Percentiles rank a stretch among this genome's conserved stretches.
These are phyloP conservation scores for Mylabris phalerata DNA, from an alignment of 1,140 invertebrate genomes.

Conservation along the genomic window DNA sequence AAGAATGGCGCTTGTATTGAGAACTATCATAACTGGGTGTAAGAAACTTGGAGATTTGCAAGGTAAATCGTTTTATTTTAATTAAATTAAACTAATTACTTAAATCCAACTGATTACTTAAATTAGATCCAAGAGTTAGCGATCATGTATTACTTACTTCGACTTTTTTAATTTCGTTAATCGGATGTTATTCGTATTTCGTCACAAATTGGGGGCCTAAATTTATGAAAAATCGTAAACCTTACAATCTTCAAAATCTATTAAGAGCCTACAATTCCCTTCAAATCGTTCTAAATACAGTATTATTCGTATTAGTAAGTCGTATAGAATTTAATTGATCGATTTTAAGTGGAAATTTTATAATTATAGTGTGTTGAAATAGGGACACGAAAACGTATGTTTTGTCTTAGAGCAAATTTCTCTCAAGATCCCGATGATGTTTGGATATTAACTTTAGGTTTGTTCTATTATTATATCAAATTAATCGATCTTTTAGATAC, in stretches of 20 bases:
- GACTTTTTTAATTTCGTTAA: slow-evolving; percentile 35
- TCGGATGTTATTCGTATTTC: slow-evolving; percentile 55
- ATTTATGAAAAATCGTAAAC: slow-evolving; percentile 60
- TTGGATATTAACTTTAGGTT: slow-evolving; percentile 49
- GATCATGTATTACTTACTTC: too few species aligned
- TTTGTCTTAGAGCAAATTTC: slow-evolving; percentile 67
- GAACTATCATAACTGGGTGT: too few species aligned
- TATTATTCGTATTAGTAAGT: slow-evolving; percentile 63
- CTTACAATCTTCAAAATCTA: slow-evolving; percentile 67
- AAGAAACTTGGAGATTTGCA: too few species aligned
- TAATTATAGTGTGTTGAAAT: neutral
- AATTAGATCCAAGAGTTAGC: too few species aligned
- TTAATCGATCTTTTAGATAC: slow-evolving; percentile 64
- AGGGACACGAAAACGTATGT: neutral
- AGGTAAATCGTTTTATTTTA: too few species aligned
- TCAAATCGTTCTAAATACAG: slow-evolving; percentile 67
- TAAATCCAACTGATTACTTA: too few species aligned
- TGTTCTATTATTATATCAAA: slow-evolving; percentile 61
- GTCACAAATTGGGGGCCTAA: slow-evolving; percentile 59
- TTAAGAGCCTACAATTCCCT: slow-evolving; percentile 77
- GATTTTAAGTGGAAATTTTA: neutral
- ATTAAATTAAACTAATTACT: too few species aligned
- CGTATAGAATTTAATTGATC: neutral
- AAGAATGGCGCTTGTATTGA: too few species aligned
- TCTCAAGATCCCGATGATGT: slow-evolving; percentile 55